phyloP scores from a whole-genome alignment of 2,888 invertebrate species.

The Anorthoa munda region DNA sequence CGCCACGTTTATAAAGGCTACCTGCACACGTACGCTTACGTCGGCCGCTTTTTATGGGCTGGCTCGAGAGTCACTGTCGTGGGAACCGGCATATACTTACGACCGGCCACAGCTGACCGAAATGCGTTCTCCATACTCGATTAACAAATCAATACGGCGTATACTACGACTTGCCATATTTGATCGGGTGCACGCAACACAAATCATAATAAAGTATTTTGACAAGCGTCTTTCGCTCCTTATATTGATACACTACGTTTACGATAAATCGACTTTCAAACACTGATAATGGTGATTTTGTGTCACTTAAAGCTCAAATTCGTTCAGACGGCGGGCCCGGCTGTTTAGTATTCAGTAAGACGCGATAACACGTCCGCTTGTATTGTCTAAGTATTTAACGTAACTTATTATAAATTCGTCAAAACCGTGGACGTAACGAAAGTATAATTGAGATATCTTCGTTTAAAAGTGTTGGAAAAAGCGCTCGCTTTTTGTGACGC shows the following conservation, averaged over 20 bases:
- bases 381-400: constrained; percentile 78
- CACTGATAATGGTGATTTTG: constrained; percentile 54
- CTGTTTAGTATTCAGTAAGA: constrained; percentile 81
- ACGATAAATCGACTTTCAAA: constrained; percentile 63
- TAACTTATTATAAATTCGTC: constrained; percentile 85
- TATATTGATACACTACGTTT: constrained; percentile 73
- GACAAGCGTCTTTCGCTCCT: constrained; percentile 78
- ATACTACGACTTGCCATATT: constrained; percentile 83
- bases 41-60: constrained; percentile 89
- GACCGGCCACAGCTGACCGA: constrained; percentile 89
- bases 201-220: constrained; percentile 80
- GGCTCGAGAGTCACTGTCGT: constrained; percentile 88
- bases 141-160: constrained; percentile 89
- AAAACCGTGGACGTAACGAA: constrained; percentile 81
- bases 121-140: constrained; percentile 90
- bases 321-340: constrained; percentile 67
- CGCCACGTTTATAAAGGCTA: constrained; percentile 86
- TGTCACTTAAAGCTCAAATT: constrained; percentile 75
- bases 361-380: constrained; percentile 83
- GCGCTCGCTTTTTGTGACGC: constrained; percentile 71
- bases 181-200: constrained; percentile 76
- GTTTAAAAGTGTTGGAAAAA: constrained; percentile 72
- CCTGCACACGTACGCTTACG: constrained; percentile 88
- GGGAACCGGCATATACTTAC: constrained; percentile 90
- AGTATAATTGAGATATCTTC: constrained; percentile 78